Conservation (phyloP, 2,797 vertebrate species). For the Lepilemur ruficaudatus region DNA sequence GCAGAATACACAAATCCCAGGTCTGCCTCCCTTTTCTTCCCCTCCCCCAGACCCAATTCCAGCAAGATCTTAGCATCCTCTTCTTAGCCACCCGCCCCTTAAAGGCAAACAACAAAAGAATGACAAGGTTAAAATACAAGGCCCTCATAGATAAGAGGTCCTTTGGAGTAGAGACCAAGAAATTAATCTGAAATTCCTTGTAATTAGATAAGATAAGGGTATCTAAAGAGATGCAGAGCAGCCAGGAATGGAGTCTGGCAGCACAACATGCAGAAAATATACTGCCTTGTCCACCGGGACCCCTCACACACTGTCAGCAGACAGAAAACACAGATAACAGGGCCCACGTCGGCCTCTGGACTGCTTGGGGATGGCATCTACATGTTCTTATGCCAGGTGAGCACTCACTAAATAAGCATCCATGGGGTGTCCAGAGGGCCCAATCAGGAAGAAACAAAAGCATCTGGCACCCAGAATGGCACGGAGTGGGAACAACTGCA, state of each 20-base stretch:
- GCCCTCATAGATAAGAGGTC: conserved; percentile 76
- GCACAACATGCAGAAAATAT: background rate
- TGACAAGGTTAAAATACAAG: conserved; percentile 83
- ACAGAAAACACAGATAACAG: background rate
- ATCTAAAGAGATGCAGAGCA: conserved; percentile 65
- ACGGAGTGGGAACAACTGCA: conserved; percentile 27
- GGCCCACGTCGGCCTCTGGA: background rate
- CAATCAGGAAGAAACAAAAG: conserved; percentile 65
- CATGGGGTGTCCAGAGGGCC: conserved; percentile 19
- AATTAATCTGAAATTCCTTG: conserved; percentile 82
- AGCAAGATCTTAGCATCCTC: conserved; percentile 40
- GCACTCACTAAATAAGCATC: conserved; percentile 60
- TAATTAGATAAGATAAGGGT: conserved; percentile 84
- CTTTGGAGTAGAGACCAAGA: conserved; percentile 77
- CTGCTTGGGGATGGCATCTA: background rate
- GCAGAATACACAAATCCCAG: conserved; percentile 67
- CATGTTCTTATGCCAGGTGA: conserved; percentile 54
- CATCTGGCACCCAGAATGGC: conserved; percentile 62
- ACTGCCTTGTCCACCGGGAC: conserved; percentile 19
- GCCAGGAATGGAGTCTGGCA: conserved; percentile 42
- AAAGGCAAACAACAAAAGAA: conserved; percentile 80
- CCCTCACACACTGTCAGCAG: conserved; percentile 38
- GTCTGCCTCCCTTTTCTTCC: conserved; percentile 10
- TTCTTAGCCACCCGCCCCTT: conserved; percentile 37
- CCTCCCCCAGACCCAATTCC: conserved; percentile 46